These are phyloP conservation scores for Sipha maydis DNA, from an alignment of 2,888 invertebrate species.

Conservation along the genomic window DNA sequence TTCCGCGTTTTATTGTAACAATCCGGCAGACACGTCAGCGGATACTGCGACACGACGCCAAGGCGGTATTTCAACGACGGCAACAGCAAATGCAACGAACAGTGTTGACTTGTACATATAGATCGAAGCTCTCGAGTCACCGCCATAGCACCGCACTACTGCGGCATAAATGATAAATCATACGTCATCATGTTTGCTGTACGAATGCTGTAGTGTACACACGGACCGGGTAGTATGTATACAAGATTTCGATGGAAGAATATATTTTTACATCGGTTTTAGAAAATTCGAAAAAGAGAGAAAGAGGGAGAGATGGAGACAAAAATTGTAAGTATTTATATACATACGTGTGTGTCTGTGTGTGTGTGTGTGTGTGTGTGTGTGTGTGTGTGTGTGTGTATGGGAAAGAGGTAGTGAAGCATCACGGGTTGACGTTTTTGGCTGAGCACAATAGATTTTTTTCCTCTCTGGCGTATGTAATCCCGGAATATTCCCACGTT, in stretches of 20 bases:
- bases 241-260: not conserved
- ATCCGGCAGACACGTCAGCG: not conserved
- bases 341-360: no score
- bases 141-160: not conserved
- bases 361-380: no score
- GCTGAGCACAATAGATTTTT: conserved; percentile 14
- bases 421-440: conserved; percentile 32
- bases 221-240: not conserved
- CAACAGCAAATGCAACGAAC: no score
- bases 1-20: no score
- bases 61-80: no score
- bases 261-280: conserved; percentile 7
- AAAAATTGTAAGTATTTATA: no score
- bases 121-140: not conserved
- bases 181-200: not conserved
- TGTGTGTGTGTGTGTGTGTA: not conserved
- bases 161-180: conserved; percentile 34
- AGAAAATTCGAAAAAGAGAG: not conserved
- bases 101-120: no score
- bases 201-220: not conserved
- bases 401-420: not conserved
- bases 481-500: conserved; percentile 39
- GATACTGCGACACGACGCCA: no score
- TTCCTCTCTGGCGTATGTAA: conserved; percentile 7
- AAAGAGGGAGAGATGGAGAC: not conserved